Evolutionary conservation across 2,888 invertebrate genomes (phyloP).

Genomic region (Eupithecia centaureata): DNA sequence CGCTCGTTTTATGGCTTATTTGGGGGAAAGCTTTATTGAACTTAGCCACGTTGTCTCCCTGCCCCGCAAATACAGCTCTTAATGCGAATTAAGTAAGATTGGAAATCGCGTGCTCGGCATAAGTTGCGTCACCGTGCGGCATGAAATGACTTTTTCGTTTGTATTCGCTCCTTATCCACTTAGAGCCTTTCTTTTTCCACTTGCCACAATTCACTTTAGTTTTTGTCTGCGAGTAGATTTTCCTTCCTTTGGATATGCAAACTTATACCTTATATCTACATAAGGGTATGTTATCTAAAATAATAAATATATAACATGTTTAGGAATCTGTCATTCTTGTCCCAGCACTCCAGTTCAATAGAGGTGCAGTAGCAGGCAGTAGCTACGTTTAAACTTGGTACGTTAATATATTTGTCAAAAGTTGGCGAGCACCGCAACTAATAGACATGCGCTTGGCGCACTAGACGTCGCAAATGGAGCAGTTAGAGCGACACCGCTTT

Average conservation of each 20-base stretch:
- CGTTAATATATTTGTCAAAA: constrained; percentile 22
- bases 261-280: background rate
- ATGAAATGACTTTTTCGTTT: constrained; percentile 84
- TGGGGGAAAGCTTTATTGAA: constrained; percentile 84
- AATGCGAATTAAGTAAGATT: constrained; percentile 53
- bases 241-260: constrained; percentile 52
- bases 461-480: constrained; percentile 37
- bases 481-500: constrained; percentile 31
- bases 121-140: constrained; percentile 73
- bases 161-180: constrained; percentile 83
- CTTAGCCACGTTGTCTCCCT: constrained; percentile 73
- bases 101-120: constrained; percentile 50
- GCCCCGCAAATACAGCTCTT: constrained; percentile 66
- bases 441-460: constrained; percentile 34
- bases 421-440: constrained; percentile 34
- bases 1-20: constrained; percentile 83
- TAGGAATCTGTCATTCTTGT: background rate
- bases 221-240: constrained; percentile 65
- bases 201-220: constrained; percentile 83
- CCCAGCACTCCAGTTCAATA: background rate
- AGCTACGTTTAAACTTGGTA: too few species aligned
- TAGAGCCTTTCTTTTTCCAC: constrained; percentile 82
- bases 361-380: background rate
- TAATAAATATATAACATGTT: background rate
- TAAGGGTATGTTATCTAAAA: background rate